Base-by-base conservation (phyloP, 2,888 invertebrate species). In the Scaptomyza flava region DNA sequence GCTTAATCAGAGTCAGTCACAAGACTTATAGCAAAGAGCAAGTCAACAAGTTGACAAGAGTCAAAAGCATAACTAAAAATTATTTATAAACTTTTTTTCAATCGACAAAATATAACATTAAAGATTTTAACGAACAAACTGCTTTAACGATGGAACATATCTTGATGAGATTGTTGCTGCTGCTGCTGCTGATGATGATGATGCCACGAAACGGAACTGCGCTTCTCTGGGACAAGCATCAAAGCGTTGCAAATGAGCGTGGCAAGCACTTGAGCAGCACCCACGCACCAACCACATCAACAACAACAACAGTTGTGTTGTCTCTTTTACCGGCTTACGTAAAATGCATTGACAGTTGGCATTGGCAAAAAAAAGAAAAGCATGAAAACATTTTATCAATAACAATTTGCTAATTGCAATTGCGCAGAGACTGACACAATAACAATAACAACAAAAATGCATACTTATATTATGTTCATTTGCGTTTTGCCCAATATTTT, bases 321-420 rank as follows among this genome's bases (percentile, higher is more conserved):
- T 2, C 9, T 31, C 8, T 31, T 31, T 31, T 31, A 31, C 7
- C 3, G 5, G 17, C 68, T 79, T 82, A 82, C 66, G 69, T 70
- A 72, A 81, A 78, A 52, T 75, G 62, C 75, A 72, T 14, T 43
- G 27, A 36, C 5, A 45, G 11, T 58, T 68, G 52, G 48, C 69
- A 71, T 57, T 65, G 61, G 11, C 58, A 7, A 46, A 67, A 52
- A 2, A 14, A 8, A 41, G 5, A 7, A 11, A 66, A 67, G 12
- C 27, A 53, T 54, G 45, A 56, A 58, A 65, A 62, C 43, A 57
- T 57, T 64, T 66, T 51, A 66, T 70, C 60, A 75, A 72, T 77
- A 66, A 27, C 6, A 27, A 61, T 74, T 80, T 65, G 67, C 67
- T 67, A 80, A 80, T 82, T 80, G 77, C 67, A 72, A 61, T 59